Conservation (phyloP, 2,888 invertebrate species). For the Microplitis manilae region DNA sequence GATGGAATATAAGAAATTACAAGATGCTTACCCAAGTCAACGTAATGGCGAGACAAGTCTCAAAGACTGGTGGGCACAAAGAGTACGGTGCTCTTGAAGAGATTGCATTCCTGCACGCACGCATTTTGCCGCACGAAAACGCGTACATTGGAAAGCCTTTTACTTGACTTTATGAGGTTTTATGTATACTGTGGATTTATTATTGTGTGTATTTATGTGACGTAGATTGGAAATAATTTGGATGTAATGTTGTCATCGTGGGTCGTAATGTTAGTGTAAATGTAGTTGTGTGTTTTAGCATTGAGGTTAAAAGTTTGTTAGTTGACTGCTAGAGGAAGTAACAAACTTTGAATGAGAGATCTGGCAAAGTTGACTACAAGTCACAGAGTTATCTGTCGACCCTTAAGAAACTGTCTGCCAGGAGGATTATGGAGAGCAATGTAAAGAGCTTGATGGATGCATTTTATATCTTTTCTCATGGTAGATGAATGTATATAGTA, state of each 20-base stretch:
- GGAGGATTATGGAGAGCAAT: slow-evolving; percentile 28
- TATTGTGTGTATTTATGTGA: background rate
- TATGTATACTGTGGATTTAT: background rate
- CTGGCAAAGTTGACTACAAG: slow-evolving; percentile 7
- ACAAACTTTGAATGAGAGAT: slow-evolving; percentile 15
- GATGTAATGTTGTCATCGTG: background rate
- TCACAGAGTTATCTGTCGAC: slow-evolving; percentile 23
- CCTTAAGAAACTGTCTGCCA: slow-evolving; percentile 23
- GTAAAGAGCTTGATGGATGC: slow-evolving; percentile 57
- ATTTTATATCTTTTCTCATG: slow-evolving; percentile 56
- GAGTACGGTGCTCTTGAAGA: slow-evolving; percentile 47
- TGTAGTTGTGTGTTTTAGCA: background rate
- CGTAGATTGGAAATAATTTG: background rate
- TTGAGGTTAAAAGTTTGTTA: background rate
- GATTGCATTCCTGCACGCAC: slow-evolving; percentile 38
- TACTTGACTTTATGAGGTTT: slow-evolving; percentile 1
- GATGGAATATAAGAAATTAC: slow-evolving; percentile 63
- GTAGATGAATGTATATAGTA: background rate
- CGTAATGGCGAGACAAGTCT: slow-evolving; percentile 57
- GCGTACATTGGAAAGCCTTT: slow-evolving; percentile 16
- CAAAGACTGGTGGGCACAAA: slow-evolving; percentile 51
- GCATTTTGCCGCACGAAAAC: background rate
- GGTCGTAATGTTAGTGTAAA: too few relatives aligned
- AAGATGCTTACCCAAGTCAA: slow-evolving; percentile 62
- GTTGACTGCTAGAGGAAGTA: background rate